Conservation (phyloP, 2,797 vertebrate species). For the Balearica regulorum region DNA sequence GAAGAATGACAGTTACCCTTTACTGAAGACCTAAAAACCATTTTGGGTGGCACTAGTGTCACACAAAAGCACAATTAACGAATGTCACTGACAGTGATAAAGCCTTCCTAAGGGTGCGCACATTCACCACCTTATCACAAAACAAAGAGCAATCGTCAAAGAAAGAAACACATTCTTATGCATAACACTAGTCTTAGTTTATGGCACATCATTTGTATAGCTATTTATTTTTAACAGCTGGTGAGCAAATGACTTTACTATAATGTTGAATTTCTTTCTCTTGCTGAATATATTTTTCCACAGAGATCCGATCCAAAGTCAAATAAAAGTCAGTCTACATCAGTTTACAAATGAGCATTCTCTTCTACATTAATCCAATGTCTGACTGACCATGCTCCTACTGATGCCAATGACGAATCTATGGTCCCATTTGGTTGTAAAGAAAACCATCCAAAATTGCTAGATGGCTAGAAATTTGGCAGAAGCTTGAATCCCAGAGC, state of each 20-base stretch:
- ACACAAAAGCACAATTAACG: background rate
- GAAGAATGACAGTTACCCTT: background rate
- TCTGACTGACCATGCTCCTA: background rate
- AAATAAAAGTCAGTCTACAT: background rate
- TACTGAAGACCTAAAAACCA: background rate
- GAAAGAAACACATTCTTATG: background rate
- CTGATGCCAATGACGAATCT: background rate
- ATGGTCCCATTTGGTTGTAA: background rate
- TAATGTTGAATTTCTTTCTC: slow-evolving; percentile 17
- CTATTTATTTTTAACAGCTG: slow-evolving; percentile 57
- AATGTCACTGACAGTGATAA: background rate
- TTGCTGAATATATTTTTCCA: background rate
- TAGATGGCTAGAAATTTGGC: background rate
- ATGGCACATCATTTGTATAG: slow-evolving; percentile 12
- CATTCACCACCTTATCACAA: background rate
- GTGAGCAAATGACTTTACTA: slow-evolving; percentile 1
- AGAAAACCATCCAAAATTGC: background rate
- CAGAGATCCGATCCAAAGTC: slow-evolving; percentile 2
- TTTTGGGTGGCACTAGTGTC: background rate
- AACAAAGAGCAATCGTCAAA: background rate
- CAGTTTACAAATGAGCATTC: background rate
- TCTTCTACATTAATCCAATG: background rate
- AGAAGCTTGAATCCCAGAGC: background rate
- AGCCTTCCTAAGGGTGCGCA: background rate
- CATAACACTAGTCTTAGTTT: slow-evolving; percentile 19